phyloP scores from a whole-genome alignment of 1,140 invertebrate genomes.

The Bombus huntii region DNA sequence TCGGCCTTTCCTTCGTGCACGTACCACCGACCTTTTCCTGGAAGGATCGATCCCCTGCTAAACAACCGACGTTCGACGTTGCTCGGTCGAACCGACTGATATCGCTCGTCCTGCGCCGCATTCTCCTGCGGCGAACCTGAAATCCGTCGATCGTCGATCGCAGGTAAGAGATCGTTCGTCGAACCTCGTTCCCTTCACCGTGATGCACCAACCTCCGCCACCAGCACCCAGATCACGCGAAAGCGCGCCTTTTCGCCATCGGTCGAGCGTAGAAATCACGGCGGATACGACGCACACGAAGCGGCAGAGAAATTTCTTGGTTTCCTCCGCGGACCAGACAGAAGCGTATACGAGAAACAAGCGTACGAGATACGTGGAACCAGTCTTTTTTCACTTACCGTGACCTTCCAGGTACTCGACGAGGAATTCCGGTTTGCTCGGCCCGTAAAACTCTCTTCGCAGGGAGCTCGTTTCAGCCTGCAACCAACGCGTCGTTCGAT shows the following conservation, averaged over 20 bases:
- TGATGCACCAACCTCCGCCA: not conserved
- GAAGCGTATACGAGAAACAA: too few relatives aligned
- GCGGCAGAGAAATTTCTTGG: too few relatives aligned
- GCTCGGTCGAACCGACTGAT: not conserved
- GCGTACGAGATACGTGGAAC: too few relatives aligned
- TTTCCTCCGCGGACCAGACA: too few relatives aligned
- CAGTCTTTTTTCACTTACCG: slow-evolving; percentile 53
- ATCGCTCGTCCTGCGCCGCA: too few relatives aligned
- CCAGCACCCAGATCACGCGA: too few relatives aligned
- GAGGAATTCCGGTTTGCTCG: slow-evolving; percentile 30
- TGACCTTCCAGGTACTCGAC: slow-evolving; percentile 56
- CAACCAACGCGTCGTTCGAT: not conserved
- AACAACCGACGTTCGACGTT: too few relatives aligned
- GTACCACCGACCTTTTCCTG: not conserved
- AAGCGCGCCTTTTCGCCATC: too few relatives aligned
- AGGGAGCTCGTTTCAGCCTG: slow-evolving; percentile 39
- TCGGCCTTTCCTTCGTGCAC: too few relatives aligned
- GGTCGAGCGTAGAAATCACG: too few relatives aligned
- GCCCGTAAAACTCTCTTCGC: slow-evolving; percentile 44
- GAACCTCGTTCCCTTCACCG: not conserved
- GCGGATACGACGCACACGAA: too few relatives aligned
- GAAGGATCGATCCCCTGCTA: too few relatives aligned
- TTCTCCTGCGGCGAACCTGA: not conserved
- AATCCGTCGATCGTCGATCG: not conserved
- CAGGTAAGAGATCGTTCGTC: not conserved